Base-by-base conservation (phyloP, 2,113 vertebrate species). In the Sakesphorus luctuosus region DNA sequence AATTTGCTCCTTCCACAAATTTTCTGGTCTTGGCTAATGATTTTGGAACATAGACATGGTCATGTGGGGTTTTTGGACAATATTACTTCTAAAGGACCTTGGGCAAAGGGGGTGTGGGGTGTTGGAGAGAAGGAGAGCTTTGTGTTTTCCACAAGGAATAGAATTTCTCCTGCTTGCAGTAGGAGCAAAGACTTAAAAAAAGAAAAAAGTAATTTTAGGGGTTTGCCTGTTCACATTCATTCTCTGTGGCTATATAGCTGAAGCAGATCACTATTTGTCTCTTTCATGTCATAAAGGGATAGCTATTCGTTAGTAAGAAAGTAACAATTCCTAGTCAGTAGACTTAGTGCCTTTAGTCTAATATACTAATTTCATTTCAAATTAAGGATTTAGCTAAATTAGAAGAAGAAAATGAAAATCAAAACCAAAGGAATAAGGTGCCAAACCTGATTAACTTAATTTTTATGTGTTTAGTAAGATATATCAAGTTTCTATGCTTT, bases 181-280 rank as follows among this genome's bases (percentile, higher is more conserved):
- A 84, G 19, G 26, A 84, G 2, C 9, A 77, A 75, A 65, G 9
- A 13, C 12, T 49, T 50, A 25, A 50, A 43, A 46, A 14, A 50
- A 43, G 40, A 14, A 28, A 72, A 71, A 40, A 18, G 3, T 13
- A 16, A 4, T 67, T 78, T 69, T 6, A 36, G 7, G 2, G 2
- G 10, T 28, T 74, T 73, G 2, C 7, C 2, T 82, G 6, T 47
- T 78, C 0, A 0, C 3, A 10, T 62, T 82, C 11, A 6, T 9
- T 50, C 21, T 81, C 36, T 46, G 10, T 88, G 35, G 17, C 6
- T 79, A n/a, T 36, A 40, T 4, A 46, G 14, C 28, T 24, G 44
- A 40, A 65, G 15, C 4, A 36, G 6, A 28, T 17, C 11, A 11
- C 63, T 52, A 24, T 5, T 4, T n/a, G 3, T 65, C 11, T 71